Conservation (phyloP, 1,140 invertebrate genomes). For the Plutomurus gul region DNA sequence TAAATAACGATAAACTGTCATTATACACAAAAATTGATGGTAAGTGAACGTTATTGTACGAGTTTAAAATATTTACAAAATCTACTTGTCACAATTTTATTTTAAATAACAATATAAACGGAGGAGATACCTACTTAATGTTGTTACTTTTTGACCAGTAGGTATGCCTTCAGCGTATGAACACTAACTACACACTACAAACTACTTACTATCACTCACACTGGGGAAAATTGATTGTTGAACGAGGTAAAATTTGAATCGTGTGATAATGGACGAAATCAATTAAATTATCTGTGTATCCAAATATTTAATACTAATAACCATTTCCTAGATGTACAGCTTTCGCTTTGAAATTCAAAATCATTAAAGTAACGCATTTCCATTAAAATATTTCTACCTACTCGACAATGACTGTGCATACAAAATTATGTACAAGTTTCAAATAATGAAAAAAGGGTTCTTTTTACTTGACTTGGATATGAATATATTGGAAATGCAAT, state of each 20-base stretch:
- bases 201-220: too few relatives aligned
- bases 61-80: background rate
- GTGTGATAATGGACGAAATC: background rate
- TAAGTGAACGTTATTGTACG: slow-evolving; percentile 1
- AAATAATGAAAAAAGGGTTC: background rate
- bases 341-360: too few relatives aligned
- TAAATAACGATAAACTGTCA: background rate
- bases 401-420: slow-evolving; percentile 11
- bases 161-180: too few relatives aligned
- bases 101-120: background rate
- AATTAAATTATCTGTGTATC: too few relatives aligned
- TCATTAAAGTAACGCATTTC: background rate
- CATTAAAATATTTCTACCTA: background rate
- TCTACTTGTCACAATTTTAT: background rate
- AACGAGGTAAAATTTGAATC: background rate
- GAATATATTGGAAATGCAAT: too few relatives aligned
- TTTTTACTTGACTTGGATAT: too few relatives aligned
- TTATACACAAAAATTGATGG: background rate
- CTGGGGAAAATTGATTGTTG: background rate
- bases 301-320: background rate
- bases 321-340: too few relatives aligned
- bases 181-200: too few relatives aligned
- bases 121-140: background rate
- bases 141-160: background rate
- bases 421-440: slow-evolving; percentile 15